Evolutionary conservation across 2,113 vertebrate species (phyloP).

Genomic region (Empidonax traillii): DNA sequence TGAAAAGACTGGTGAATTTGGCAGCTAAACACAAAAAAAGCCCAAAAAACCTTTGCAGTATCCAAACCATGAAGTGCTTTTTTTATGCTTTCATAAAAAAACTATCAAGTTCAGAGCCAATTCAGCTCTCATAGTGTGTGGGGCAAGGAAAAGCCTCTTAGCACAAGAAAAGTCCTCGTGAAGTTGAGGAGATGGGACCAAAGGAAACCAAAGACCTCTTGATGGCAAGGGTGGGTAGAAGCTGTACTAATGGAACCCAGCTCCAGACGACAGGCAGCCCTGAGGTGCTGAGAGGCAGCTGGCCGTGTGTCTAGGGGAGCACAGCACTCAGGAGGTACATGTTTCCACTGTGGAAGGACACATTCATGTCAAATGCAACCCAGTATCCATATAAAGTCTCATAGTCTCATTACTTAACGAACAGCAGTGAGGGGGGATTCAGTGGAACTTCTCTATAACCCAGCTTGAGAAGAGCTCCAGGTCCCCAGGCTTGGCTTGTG

Average conservation of each 20-base stretch:
- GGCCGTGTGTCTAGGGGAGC: background rate
- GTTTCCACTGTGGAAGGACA: background rate
- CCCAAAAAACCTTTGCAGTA: background rate
- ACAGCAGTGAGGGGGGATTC: background rate
- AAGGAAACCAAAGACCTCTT: background rate
- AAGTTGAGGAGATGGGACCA: background rate
- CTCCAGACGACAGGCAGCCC: background rate
- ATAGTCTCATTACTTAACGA: background rate
- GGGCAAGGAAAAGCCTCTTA: background rate
- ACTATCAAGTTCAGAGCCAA: background rate
- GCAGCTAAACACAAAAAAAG: background rate
- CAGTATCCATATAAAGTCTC: background rate
- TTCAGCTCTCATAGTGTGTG: rapidly evolving
- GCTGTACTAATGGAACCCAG: rapidly evolving
- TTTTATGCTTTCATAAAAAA: background rate
- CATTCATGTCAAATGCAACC: rapidly evolving
- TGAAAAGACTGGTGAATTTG: background rate
- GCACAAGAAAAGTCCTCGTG: background rate
- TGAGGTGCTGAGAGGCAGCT: background rate
- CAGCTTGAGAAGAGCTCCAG: background rate
- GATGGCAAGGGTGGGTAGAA: background rate
- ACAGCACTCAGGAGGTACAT: background rate
- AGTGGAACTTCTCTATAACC: background rate
- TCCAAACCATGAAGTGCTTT: background rate
- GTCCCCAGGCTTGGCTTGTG: background rate